Evolutionary conservation across 2,797 vertebrate genomes (phyloP).

Genomic region (Adrianichthys oophorus): DNA sequence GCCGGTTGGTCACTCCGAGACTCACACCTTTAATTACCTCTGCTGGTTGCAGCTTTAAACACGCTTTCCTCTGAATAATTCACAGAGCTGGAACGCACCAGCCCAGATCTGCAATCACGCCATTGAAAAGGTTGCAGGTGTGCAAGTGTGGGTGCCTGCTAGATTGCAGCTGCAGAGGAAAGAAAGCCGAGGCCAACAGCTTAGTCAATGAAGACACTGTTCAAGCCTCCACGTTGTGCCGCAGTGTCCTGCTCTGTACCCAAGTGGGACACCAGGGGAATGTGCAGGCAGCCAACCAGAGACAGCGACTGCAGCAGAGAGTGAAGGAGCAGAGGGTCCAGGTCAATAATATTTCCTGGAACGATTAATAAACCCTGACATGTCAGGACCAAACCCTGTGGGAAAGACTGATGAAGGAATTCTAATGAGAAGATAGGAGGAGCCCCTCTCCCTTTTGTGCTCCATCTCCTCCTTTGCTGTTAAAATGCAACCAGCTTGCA

Average conservation of each 20-base stretch:
- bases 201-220: slow-evolving; percentile 70
- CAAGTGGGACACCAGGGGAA: slow-evolving; percentile 65
- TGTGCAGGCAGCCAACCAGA: slow-evolving; percentile 55
- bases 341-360: slow-evolving; percentile 74
- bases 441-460: not conserved
- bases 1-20: slow-evolving; percentile 1
- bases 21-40: slow-evolving; percentile 1
- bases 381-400: slow-evolving; percentile 39
- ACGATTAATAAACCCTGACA: slow-evolving; percentile 76
- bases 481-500: slow-evolving; percentile 57
- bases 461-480: slow-evolving; percentile 25
- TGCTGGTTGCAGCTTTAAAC: slow-evolving; percentile 19
- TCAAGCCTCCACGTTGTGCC: slow-evolving; percentile 56
- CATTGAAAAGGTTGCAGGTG: slow-evolving; percentile 61
- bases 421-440: slow-evolving; percentile 61
- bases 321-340: slow-evolving; percentile 60
- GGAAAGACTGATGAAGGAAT: slow-evolving; percentile 68
- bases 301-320: slow-evolving; percentile 49
- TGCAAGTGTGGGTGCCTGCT: slow-evolving; percentile 29
- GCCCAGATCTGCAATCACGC: slow-evolving; percentile 22
- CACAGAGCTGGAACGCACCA: not conserved
- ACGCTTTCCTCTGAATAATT: not conserved
- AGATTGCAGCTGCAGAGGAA: slow-evolving; percentile 64
- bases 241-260: slow-evolving; percentile 68
- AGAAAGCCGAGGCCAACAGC: slow-evolving; percentile 44